phyloP scores from a whole-genome alignment of 2,797 vertebrate species.

The Gymnoscopelus microlampas region DNA sequence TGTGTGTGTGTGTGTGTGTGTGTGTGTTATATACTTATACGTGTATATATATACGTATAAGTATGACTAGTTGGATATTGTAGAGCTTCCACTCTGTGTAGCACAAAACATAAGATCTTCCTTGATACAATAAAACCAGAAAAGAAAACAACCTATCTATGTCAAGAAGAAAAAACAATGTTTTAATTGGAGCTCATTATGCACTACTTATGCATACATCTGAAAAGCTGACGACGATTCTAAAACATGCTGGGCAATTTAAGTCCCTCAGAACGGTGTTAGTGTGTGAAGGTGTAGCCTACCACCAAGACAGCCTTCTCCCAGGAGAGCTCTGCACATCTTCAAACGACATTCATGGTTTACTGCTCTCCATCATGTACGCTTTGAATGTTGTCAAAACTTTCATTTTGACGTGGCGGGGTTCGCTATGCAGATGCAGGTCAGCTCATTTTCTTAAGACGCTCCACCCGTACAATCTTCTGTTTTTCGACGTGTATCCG shows the following conservation, averaged over 20 bases:
- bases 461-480: slow-evolving; percentile 51
- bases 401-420: slow-evolving; percentile 69
- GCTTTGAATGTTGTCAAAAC: slow-evolving; percentile 77
- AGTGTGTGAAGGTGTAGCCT: slow-evolving; percentile 58
- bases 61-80: not conserved
- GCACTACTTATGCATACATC: slow-evolving; percentile 61
- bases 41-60: slow-evolving; percentile 12
- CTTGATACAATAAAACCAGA: slow-evolving; percentile 31
- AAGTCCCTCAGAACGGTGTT: slow-evolving; percentile 63
- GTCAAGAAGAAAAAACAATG: slow-evolving; percentile 47
- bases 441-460: slow-evolving; percentile 61
- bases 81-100: too few species aligned
- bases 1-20: not conserved
- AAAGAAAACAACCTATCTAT: slow-evolving; percentile 37
- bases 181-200: slow-evolving; percentile 78
- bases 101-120: not conserved
- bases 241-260: slow-evolving; percentile 74
- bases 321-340: slow-evolving; percentile 66
- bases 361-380: slow-evolving; percentile 73
- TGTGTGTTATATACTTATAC: not conserved
- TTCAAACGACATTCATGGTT: slow-evolving; percentile 73
- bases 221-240: slow-evolving; percentile 65
- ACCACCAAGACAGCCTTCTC: slow-evolving; percentile 59
- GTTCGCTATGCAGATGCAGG: slow-evolving; percentile 74
- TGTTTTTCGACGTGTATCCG: slow-evolving; percentile 62